phyloP scores from a whole-genome alignment of 2,113 vertebrate genomes.

The Rhipidura dahli region DNA sequence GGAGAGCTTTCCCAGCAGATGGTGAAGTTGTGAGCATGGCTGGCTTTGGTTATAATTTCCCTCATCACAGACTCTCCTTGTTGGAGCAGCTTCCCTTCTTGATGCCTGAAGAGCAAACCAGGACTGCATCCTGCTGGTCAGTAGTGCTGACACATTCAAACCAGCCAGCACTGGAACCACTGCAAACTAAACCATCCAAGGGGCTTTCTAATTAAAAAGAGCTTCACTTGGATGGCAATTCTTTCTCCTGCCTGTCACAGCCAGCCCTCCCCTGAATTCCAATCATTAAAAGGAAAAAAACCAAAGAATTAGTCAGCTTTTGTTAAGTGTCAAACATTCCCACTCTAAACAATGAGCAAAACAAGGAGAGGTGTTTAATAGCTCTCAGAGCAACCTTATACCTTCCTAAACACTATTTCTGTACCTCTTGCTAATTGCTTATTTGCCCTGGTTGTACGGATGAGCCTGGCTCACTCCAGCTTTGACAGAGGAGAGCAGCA shows the following conservation, averaged over 20 bases:
- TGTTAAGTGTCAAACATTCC: conserved; percentile 5
- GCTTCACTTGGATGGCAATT: not conserved
- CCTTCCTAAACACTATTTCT: conserved; percentile 6
- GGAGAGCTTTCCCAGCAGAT: conserved; percentile 34
- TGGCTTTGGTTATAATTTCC: not conserved
- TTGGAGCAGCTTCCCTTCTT: conserved; percentile 17
- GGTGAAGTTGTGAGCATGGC: not conserved
- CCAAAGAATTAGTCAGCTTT: conserved; percentile 36
- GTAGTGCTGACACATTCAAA: not conserved
- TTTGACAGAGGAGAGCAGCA: not conserved
- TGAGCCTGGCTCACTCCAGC: not conserved
- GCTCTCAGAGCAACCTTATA: conserved; percentile 36
- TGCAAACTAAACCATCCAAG: conserved; percentile 30
- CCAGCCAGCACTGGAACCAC: not conserved
- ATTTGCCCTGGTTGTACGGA: not conserved
- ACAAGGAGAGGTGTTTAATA: conserved; percentile 7
- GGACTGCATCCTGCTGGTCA: not conserved
- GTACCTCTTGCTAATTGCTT: conserved; percentile 13
- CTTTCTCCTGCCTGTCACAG: not conserved
- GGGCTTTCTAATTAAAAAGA: conserved; percentile 6
- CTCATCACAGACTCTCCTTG: conserved; percentile 12
- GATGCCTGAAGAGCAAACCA: not conserved
- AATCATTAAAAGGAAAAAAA: not conserved
- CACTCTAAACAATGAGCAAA: not conserved
- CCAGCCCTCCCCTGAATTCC: not conserved